Evolutionary conservation across 2,888 invertebrate genomes (phyloP), one percentile per base, ranked within the genome.

Genomic region (Drosophila pegasa): DNA sequence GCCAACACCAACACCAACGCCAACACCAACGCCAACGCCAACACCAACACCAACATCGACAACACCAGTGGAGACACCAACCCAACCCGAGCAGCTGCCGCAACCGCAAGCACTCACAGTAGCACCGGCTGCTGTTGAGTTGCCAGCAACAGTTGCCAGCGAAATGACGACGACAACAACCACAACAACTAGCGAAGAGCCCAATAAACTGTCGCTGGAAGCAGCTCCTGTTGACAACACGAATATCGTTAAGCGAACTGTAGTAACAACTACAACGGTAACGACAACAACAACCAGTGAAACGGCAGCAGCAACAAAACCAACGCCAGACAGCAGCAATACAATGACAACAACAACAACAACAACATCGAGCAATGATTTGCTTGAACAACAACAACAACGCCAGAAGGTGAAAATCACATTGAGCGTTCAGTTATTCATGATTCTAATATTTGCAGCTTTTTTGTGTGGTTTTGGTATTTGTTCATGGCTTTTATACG

Each of bases 391-490:
- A 69, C 84, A 65, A 64, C 82, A 72, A 43, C 79, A 89, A 77
- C 88, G 89, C 87, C 90, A 91, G 91, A 91, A 91, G 92, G 91
- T 91, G 92, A 92, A 91, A 85, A 91, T 92, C 89, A 90, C 89
- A 84, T 89, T 91, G 88, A 91, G 90, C 87, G 87, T 91, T 78
- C 91, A 90, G 90, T 85, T 89, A 76, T 89, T 91, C 88, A 70
- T 91, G 87, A 83, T 88, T 85, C 74, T 91, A 87, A 80, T 91
- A 79, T 86, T 90, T 90, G 88, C 88, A 84, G 91, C 91, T 91
- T 91, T 90, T 91, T 78, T 91, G 80, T 91, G 91, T 91, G 91
- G 91, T 91, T 91, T 91, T 89, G 91, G 92, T 91, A 85, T 91
- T 87, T 91, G 92, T 91, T 90, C 90, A 88, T 91, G 91, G 91